A percentile compares a stretch with the other conserved stretches of the same genome.
Evolutionary conservation across 2,888 invertebrate species (phyloP).

Genomic region (Eilema depressum): DNA sequence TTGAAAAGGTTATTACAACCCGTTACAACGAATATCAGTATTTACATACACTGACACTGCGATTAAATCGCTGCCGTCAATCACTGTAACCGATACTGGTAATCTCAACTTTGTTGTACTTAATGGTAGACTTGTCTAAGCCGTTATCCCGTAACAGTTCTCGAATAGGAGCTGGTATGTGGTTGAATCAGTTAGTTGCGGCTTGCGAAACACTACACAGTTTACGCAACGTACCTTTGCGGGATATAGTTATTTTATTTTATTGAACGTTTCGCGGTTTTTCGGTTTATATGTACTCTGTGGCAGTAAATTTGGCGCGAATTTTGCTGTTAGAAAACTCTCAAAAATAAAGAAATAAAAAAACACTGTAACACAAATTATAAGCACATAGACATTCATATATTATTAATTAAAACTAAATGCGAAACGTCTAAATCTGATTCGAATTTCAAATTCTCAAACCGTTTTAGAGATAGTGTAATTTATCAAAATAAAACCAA

Average conservation of each 20-base stretch:
- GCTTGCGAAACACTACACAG: constrained; percentile 46
- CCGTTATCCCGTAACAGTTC: constrained; percentile 72
- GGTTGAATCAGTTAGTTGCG: constrained; percentile 64
- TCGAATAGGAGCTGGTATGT: constrained; percentile 56
- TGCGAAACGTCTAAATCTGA: no score
- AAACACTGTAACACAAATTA: no score
- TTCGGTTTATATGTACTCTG: constrained; percentile 15
- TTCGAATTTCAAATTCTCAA: no score
- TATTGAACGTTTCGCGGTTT: constrained; percentile 31
- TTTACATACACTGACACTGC: constrained; percentile 12
- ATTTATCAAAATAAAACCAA: no score
- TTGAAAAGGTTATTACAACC: constrained; percentile 20
- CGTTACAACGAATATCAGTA: constrained; percentile 18
- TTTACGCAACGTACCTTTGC: constrained; percentile 49
- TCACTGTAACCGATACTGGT: constrained; percentile 33
- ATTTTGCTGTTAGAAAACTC: not conserved
- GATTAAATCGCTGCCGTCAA: constrained; percentile 26
- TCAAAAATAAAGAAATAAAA: no score
- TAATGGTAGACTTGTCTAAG: constrained; percentile 42
- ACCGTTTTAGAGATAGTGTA: no score
- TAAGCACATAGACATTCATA: no score
- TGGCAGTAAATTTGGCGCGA: not conserved
- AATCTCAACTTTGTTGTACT: constrained; percentile 38
- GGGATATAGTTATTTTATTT: constrained; percentile 50
- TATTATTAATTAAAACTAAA: no score